Conservation (phyloP, 2,888 invertebrate species). For the Eubasilissa splendida region DNA sequence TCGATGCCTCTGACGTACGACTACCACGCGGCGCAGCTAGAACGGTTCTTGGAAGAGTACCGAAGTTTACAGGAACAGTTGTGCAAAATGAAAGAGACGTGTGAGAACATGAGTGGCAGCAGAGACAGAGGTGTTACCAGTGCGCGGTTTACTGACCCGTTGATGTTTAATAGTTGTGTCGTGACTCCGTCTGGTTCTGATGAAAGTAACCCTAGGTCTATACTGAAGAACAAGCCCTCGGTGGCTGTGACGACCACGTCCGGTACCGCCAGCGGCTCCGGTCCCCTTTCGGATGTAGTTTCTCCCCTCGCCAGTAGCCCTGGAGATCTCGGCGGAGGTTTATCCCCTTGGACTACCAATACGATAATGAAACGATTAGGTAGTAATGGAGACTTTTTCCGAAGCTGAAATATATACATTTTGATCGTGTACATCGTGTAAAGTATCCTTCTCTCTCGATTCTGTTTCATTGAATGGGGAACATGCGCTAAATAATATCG, state of each 20-base stretch:
- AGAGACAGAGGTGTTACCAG: constrained; percentile 61
- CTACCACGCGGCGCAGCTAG: constrained; percentile 85
- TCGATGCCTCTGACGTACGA: constrained; percentile 78
- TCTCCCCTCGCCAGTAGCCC: constrained; percentile 56
- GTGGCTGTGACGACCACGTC: constrained; percentile 70
- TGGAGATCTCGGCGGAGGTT: constrained; percentile 18
- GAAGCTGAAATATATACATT: constrained; percentile 54
- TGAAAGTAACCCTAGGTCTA: constrained; percentile 72
- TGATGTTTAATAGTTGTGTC: constrained; percentile 63
- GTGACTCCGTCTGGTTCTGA: constrained; percentile 65
- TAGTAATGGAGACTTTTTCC: constrained; percentile 54
- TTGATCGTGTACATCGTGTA: not conserved
- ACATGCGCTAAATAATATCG: too few relatives aligned
- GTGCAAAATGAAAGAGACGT: constrained; percentile 85
- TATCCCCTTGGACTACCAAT: constrained; percentile 39
- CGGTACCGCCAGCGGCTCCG: constrained; percentile 66
- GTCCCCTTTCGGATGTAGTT: constrained; percentile 66
- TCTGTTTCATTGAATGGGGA: too few relatives aligned
- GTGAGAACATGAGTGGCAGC: constrained; percentile 73
- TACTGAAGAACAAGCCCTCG: constrained; percentile 68
- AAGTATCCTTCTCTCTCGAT: too few relatives aligned
- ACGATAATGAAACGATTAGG: constrained; percentile 48
- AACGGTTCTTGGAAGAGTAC: constrained; percentile 86
- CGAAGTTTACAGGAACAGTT: constrained; percentile 83
- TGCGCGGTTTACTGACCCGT: constrained; percentile 60